A percentile compares a stretch with the other conserved stretches of the same genome.
Evolutionary conservation across 1,140 invertebrate species (phyloP).

Genomic region (Sarcophaga peregrina): DNA sequence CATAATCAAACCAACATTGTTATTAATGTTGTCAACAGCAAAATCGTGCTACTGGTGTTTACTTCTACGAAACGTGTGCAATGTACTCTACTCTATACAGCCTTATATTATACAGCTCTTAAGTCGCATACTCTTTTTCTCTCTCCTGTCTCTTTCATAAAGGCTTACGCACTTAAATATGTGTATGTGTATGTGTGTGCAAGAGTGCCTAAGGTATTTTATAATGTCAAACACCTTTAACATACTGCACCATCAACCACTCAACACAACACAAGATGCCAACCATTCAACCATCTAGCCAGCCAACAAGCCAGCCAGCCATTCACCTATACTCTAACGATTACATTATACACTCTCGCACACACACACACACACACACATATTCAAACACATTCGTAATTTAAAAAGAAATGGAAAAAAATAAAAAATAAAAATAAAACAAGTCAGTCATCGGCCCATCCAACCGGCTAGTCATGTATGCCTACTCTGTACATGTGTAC

Average conservation of each 20-base stretch:
- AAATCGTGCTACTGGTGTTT: constrained; percentile 36
- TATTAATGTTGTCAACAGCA: constrained; percentile 37
- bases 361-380: neutral
- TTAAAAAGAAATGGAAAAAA: neutral
- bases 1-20: constrained; percentile 24
- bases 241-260: constrained; percentile 32
- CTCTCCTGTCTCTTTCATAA: neutral
- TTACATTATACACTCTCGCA: neutral
- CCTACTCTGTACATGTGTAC: neutral
- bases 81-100: constrained; percentile 14
- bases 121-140: too few relatives aligned
- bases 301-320: neutral
- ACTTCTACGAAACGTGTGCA: constrained; percentile 29
- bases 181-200: neutral
- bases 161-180: neutral
- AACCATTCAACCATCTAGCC: neutral
- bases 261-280: too few relatives aligned
- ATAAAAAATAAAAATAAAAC: neutral
- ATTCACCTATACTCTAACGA: constrained; percentile 17
- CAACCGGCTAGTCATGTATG: constrained; percentile 2
- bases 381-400: neutral
- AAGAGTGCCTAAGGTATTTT: constrained; percentile 31
- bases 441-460: neutral
- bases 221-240: constrained; percentile 42
- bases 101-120: too few relatives aligned